These are phyloP conservation scores for Bos taurus DNA, from an alignment of 2,113 vertebrate genomes.

Conservation along the genomic window DNA sequence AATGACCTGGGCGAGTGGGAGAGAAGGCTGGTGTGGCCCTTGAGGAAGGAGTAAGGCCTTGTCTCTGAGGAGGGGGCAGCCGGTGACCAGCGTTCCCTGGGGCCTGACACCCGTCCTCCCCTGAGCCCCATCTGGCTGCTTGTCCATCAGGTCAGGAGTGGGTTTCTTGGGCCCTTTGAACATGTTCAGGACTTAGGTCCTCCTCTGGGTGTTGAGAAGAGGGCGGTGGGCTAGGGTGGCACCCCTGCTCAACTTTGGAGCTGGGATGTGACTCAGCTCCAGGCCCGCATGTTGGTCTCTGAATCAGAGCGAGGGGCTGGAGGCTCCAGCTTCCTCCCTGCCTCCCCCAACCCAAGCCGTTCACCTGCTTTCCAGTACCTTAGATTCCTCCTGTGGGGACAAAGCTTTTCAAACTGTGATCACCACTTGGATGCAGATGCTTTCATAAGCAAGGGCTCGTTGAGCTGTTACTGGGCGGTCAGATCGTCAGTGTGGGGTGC, in stretches of 20 bases:
- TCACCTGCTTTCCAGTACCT: background rate
- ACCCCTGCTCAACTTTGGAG: background rate
- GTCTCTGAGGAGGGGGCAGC: background rate
- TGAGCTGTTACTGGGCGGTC: background rate
- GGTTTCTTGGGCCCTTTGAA: background rate
- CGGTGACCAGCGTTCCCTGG: background rate
- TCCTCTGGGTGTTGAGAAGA: background rate
- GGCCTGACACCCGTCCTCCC: background rate
- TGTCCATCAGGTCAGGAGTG: background rate
- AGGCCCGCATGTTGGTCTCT: background rate
- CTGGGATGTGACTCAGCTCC: background rate
- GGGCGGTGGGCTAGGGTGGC: background rate
- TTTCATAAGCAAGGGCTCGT: background rate
- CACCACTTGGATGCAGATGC: background rate
- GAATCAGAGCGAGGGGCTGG: background rate
- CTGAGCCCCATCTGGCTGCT: background rate
- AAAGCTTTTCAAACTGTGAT: background rate
- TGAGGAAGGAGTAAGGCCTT: background rate
- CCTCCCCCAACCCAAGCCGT: background rate
- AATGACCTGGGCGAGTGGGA: background rate
- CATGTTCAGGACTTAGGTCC: background rate
- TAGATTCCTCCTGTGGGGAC: background rate
- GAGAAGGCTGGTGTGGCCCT: background rate
- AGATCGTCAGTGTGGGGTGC: background rate
- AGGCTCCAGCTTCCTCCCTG: too few relatives aligned